phyloP scores from a whole-genome alignment of 2,888 invertebrate genomes.

The Prenolepis imparis region DNA sequence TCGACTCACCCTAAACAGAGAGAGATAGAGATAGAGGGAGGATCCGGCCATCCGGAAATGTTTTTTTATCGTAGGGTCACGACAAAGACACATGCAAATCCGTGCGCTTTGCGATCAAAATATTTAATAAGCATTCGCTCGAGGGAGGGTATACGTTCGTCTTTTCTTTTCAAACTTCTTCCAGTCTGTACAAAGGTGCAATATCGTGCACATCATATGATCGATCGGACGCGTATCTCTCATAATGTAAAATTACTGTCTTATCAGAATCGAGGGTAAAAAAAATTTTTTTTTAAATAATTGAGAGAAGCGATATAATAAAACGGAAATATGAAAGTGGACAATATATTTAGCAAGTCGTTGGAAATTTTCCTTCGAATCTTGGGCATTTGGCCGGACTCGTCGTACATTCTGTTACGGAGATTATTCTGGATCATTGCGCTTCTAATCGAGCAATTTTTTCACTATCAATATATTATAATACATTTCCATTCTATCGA shows the following conservation, averaged over 20 bases:
- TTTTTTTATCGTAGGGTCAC: background rate
- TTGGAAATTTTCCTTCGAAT: constrained; percentile 44
- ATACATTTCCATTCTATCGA: background rate
- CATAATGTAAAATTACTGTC: background rate
- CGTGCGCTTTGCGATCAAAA: constrained; percentile 5
- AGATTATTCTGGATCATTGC: constrained; percentile 29
- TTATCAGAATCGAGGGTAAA: background rate
- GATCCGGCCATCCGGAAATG: background rate
- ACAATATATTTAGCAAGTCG: background rate
- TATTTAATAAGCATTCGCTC: constrained; percentile 16
- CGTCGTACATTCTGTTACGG: background rate
- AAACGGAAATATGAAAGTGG: constrained; percentile 18
- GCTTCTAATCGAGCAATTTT: constrained; percentile 5
- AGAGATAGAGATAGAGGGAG: background rate
- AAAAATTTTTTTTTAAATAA: background rate
- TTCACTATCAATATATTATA: constrained; percentile 48
- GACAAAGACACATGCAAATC: background rate
- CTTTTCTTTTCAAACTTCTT: background rate
- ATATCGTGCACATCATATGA: background rate
- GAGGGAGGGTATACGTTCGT: background rate
- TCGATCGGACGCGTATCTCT: background rate
- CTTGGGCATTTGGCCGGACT: constrained; percentile 51
- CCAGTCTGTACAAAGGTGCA: background rate
- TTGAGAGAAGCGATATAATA: background rate
- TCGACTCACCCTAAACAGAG: background rate